Conservation (phyloP, 64 coral and sea anemone species). For the Pachyseris speciosa region DNA sequence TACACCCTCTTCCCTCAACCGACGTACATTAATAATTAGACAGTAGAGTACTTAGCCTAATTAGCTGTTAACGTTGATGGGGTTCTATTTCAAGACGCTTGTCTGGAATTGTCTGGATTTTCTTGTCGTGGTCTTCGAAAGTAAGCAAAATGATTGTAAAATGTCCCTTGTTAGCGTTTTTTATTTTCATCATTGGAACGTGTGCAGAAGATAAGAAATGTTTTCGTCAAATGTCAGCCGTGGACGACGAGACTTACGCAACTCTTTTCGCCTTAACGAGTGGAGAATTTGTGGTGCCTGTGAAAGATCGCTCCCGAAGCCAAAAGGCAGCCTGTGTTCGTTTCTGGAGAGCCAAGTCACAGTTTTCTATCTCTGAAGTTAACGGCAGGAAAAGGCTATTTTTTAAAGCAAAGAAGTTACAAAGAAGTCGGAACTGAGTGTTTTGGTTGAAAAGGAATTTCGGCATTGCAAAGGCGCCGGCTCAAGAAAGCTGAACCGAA, state of each 20-base stretch:
- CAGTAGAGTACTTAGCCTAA: no score
- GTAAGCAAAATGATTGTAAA: constrained; percentile 14
- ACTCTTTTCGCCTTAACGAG: constrained; percentile 8
- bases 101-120: background rate
- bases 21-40: no score
- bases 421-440: background rate
- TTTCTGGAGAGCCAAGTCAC: background rate
- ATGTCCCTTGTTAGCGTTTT: constrained; percentile 22
- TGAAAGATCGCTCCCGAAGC: background rate
- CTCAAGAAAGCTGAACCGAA: constrained; percentile 29
- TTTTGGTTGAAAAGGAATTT: constrained; percentile 53
- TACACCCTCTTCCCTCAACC: no score
- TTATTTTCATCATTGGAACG: constrained; percentile 38
- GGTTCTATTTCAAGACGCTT: constrained; percentile 10
- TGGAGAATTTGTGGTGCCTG: constrained; percentile 33
- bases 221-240: constrained; percentile 44
- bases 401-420: constrained; percentile 22
- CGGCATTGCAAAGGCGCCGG: constrained; percentile 41
- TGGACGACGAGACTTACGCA: constrained; percentile 19
- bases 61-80: no score
- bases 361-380: background rate
- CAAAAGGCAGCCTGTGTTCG: constrained; percentile 45
- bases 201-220: constrained; percentile 1
- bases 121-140: background rate
- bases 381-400: background rate